Conservation (phyloP, 2,888 invertebrate species). For the Agrilus mali region DNA sequence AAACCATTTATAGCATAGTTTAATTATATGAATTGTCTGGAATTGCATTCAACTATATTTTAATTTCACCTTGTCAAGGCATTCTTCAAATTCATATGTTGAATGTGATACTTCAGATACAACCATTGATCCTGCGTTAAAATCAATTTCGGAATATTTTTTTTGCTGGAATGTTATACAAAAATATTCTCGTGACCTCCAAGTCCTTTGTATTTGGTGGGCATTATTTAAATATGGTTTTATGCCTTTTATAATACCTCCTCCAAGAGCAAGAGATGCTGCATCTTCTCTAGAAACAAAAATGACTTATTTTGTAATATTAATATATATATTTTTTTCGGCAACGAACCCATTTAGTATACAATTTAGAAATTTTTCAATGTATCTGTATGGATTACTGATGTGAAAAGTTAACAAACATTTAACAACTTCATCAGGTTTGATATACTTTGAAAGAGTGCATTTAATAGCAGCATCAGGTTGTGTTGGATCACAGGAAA, state of each 20-base stretch:
- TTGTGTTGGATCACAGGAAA: neutral
- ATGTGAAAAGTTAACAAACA: neutral
- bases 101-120: neutral
- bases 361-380: neutral
- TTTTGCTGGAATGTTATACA: slow-evolving; percentile 1
- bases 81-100: neutral
- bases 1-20: no score
- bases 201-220: neutral
- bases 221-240: neutral
- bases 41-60: no score
- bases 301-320: neutral
- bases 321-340: neutral
- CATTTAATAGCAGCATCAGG: neutral
- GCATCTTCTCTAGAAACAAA: neutral
- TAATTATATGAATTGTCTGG: no score
- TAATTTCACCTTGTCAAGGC: neutral
- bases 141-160: neutral
- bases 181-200: neutral
- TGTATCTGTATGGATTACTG: neutral
- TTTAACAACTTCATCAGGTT: neutral
- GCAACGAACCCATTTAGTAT: neutral
- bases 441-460: neutral
- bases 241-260: neutral
- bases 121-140: neutral
- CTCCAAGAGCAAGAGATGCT: neutral